Percentiles rank a stretch among this genome's conserved stretches.
phyloP scores from a whole-genome alignment of 2,797 vertebrate species.

The Hyperoplus lanceolatus region DNA sequence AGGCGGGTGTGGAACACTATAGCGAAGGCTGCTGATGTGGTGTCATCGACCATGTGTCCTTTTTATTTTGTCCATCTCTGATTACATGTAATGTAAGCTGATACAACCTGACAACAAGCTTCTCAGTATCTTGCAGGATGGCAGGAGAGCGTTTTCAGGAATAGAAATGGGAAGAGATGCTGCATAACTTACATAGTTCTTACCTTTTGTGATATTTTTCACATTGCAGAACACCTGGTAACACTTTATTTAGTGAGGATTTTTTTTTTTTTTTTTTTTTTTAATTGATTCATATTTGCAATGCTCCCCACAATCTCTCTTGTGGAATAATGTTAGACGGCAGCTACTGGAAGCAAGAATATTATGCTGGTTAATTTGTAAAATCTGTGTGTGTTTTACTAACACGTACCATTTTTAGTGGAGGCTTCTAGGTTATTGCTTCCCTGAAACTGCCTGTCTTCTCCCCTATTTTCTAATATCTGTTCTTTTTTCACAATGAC shows the following conservation, averaged over 20 bases:
- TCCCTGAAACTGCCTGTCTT: conserved; percentile 28
- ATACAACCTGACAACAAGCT: conserved; percentile 50
- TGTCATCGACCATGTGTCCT: conserved; percentile 57
- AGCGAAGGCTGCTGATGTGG: conserved; percentile 56
- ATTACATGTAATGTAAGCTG: conserved; percentile 66
- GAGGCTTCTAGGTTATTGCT: conserved; percentile 21
- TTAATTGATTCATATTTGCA: conserved; percentile 30
- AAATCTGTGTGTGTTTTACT: conserved; percentile 54
- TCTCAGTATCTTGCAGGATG: conserved; percentile 20
- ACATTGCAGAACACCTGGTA: conserved; percentile 11
- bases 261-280: conserved; percentile 20
- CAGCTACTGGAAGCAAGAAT: conserved; percentile 36
- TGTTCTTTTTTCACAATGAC: conserved; percentile 48
- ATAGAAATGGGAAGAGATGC: background rate
- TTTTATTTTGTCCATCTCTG: conserved; percentile 56
- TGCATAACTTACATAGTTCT: background rate
- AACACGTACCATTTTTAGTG: conserved; percentile 35
- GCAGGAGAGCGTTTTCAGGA: conserved; percentile 12
- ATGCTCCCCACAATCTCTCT: conserved; percentile 15
- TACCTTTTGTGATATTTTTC: background rate
- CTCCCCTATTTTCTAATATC: conserved; percentile 45
- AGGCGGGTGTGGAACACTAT: conserved; percentile 78
- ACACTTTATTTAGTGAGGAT: conserved; percentile 7
- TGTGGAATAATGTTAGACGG: conserved; percentile 29
- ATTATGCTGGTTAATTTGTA: conserved; percentile 20